A percentile compares a stretch with the other conserved stretches of the same genome.
phyloP scores from a whole-genome alignment of 1,140 invertebrate species.

The Antheraea mylitta region DNA sequence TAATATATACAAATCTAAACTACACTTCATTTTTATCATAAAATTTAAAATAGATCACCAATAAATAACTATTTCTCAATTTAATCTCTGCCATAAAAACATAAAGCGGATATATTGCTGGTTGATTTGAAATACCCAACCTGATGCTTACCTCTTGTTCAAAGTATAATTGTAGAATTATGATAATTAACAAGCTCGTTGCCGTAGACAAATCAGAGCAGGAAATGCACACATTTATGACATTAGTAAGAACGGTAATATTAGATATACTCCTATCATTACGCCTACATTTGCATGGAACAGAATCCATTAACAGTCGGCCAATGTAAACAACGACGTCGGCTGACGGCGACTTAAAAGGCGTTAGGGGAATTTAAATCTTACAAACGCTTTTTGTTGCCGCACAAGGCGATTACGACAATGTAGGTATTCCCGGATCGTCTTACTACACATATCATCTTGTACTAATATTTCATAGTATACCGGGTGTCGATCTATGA shows the following conservation, averaged over 20 bases:
- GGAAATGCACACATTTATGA: constrained; percentile 15
- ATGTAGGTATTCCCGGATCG: constrained; percentile 14
- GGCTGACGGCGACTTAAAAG: constrained; percentile 53
- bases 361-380: constrained; percentile 38
- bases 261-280: constrained; percentile 34
- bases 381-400: constrained; percentile 39
- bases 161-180: too few species aligned
- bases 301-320: constrained; percentile 48
- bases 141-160: too few species aligned
- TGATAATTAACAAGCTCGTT: background rate
- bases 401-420: constrained; percentile 39
- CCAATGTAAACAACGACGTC: constrained; percentile 49
- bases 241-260: constrained; percentile 20
- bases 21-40: too few species aligned
- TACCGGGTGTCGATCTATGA: background rate
- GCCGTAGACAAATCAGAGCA: background rate
- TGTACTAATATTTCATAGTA: background rate
- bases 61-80: too few species aligned
- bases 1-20: too few species aligned
- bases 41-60: too few species aligned
- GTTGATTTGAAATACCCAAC: too few species aligned
- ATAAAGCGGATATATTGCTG: too few species aligned
- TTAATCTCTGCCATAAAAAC: too few species aligned
- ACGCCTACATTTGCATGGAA: constrained; percentile 44
- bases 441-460: constrained; percentile 4